A percentile compares a stretch with the other conserved stretches of the same genome.
These are phyloP conservation scores for Cryptocheilus praepositus DNA, from an alignment of 2,888 invertebrate species.

Conservation along the genomic window DNA sequence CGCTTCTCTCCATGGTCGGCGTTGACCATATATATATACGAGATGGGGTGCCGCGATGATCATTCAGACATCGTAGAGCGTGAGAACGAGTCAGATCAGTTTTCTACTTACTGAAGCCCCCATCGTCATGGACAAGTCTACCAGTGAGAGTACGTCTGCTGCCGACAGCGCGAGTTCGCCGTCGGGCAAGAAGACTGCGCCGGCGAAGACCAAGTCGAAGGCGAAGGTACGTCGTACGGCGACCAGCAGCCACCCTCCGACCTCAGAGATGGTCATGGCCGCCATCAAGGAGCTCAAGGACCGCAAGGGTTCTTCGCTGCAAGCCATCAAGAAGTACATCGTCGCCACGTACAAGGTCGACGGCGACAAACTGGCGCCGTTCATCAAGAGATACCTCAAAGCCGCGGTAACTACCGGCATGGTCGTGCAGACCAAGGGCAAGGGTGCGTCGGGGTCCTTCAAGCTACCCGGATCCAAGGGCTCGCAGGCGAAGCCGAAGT, in stretches of 20 bases:
- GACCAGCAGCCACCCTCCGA: slow-evolving; percentile 76
- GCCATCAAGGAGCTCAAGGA: slow-evolving; percentile 77
- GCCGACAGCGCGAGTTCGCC: slow-evolving; percentile 23
- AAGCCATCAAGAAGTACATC: slow-evolving; percentile 81
- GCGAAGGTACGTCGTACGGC: slow-evolving; percentile 55
- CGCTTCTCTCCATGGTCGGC: no score
- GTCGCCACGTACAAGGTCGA: slow-evolving; percentile 79
- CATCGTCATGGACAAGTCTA: slow-evolving; percentile 6
- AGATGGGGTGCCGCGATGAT: no score
- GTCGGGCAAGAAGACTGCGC: slow-evolving; percentile 33
- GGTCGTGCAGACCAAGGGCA: slow-evolving; percentile 77
- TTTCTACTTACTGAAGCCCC: no score
- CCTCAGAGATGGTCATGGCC: slow-evolving; percentile 77
- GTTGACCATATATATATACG: no score
- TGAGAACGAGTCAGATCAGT: slow-evolving; percentile 9
- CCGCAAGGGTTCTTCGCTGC: slow-evolving; percentile 78
- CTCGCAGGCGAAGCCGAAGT: slow-evolving; percentile 8
- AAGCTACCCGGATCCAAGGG: slow-evolving; percentile 68
- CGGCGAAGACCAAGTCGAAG: slow-evolving; percentile 21
- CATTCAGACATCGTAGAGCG: no score
- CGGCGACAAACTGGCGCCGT: slow-evolving; percentile 77
- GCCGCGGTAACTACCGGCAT: slow-evolving; percentile 76
- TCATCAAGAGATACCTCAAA: slow-evolving; percentile 79
- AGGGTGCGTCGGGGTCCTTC: slow-evolving; percentile 76
- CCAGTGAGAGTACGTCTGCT: slow-evolving; percentile 12